Evolutionary conservation across 2,888 invertebrate species (phyloP).

Genomic region (Trachelus iudaicus): DNA sequence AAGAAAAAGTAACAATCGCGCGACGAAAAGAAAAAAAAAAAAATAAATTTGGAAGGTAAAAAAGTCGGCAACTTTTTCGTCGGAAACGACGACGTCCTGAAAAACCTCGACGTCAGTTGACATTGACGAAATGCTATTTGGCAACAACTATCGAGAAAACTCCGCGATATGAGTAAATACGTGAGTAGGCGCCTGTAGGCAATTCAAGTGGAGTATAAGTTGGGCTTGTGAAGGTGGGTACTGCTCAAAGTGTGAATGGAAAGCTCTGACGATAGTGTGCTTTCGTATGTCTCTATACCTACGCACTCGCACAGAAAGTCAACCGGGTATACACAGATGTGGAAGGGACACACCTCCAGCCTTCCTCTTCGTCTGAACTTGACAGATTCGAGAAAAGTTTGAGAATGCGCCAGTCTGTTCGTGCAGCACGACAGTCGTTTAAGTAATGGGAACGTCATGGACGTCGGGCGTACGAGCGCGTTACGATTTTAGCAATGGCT

Average conservation of each 20-base stretch:
- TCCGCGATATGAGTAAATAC: constrained; percentile 45
- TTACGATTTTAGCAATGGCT: neutral
- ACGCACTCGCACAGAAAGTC: constrained; percentile 15
- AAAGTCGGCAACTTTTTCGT: constrained; percentile 8
- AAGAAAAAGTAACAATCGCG: neutral
- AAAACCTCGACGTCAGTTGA: constrained; percentile 26
- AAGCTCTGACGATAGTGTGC: neutral
- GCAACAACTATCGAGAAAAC: constrained; percentile 51
- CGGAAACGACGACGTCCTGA: neutral
- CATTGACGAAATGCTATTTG: constrained; percentile 50
- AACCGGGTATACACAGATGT: constrained; percentile 25
- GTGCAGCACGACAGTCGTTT: constrained; percentile 33
- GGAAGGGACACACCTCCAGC: constrained; percentile 37
- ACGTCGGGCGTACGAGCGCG: neutral
- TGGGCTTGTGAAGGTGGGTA: neutral
- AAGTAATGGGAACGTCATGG: constrained; percentile 25
- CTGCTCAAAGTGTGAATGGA: neutral
- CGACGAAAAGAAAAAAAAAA: neutral
- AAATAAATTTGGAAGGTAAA: constrained; percentile 28
- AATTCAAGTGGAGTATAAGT: neutral
- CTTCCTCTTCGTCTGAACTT: constrained; percentile 47
- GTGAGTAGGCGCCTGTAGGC: constrained; percentile 8
- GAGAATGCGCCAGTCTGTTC: constrained; percentile 41
- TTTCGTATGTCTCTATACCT: constrained; percentile 11
- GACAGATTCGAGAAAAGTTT: constrained; percentile 54